These are phyloP conservation scores for Minunthozetes semirufus DNA, from an alignment of 2,888 invertebrate genomes.

Conservation along the genomic window DNA sequence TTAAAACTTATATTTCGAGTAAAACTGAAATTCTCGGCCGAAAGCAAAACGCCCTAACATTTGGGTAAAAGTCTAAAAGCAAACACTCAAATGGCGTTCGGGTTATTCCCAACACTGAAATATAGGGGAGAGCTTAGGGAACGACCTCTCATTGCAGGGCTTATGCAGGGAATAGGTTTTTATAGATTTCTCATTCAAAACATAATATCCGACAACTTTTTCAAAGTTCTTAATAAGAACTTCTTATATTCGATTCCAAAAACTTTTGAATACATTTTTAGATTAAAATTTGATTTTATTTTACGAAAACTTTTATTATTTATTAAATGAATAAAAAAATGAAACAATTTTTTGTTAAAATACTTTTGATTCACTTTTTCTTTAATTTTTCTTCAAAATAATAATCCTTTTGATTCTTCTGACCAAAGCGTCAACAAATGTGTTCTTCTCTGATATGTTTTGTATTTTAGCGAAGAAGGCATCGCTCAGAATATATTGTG, in stretches of 20 bases:
- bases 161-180: no score
- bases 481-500: conserved; percentile 33
- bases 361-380: background rate
- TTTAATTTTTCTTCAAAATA: conserved; percentile 24
- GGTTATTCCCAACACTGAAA: conserved; percentile 22
- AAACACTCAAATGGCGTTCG: conserved; percentile 21
- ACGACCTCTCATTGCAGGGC: background rate
- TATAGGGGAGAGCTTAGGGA: conserved; percentile 2
- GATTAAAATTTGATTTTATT: no score
- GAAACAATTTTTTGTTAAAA: background rate
- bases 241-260: no score
- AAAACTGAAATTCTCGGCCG: background rate
- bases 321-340: background rate
- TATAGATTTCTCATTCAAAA: no score
- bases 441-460: conserved; percentile 27
- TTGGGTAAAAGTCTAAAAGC: conserved; percentile 7
- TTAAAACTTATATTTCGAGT: background rate
- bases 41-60: conserved; percentile 18
- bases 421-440: conserved; percentile 36
- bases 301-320: no score
- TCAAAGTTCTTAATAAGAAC: no score
- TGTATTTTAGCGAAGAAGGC: conserved; percentile 39
- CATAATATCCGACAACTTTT: no score
- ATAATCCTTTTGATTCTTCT: conserved; percentile 37
- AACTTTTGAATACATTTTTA: no score